Percentiles rank a stretch among this genome's conserved stretches.
Evolutionary conservation across 2,797 vertebrate species (phyloP).

Genomic region (Balearica regulorum): DNA sequence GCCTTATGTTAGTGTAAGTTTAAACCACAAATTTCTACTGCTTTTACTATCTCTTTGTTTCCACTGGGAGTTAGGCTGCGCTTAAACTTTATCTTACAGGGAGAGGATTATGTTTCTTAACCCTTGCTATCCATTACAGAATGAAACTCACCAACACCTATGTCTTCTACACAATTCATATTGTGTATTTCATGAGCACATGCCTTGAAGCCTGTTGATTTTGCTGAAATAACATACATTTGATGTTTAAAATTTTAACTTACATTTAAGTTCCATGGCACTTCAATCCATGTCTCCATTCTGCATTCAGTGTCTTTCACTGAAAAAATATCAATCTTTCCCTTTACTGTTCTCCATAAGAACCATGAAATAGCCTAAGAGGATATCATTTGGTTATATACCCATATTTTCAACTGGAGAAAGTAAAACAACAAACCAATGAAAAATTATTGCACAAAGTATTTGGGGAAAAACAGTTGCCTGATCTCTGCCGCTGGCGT

Average conservation of each 20-base stretch:
- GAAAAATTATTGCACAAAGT: not conserved
- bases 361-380: not conserved
- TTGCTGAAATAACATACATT: not conserved
- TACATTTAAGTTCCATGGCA: not conserved
- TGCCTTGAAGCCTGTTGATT: not conserved
- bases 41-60: not conserved
- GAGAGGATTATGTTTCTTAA: not conserved
- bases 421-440: not conserved
- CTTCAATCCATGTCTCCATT: not conserved
- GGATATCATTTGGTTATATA: not conserved
- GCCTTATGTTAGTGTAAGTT: not conserved
- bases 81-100: not conserved
- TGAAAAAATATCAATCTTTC: not conserved
- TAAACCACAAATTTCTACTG: not conserved
- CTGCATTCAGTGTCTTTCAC: not conserved
- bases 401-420: not conserved
- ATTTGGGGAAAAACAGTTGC: not conserved
- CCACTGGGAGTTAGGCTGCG: not conserved
- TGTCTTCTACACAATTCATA: not conserved
- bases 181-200: fast-evolving
- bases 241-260: not conserved
- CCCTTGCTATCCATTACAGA: not conserved
- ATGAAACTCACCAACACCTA: not conserved
- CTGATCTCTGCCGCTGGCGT: not conserved
- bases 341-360: not conserved